These are phyloP conservation scores for Callithrix jacchus DNA, from an alignment of 2,113 vertebrate species.

Conservation along the genomic window DNA sequence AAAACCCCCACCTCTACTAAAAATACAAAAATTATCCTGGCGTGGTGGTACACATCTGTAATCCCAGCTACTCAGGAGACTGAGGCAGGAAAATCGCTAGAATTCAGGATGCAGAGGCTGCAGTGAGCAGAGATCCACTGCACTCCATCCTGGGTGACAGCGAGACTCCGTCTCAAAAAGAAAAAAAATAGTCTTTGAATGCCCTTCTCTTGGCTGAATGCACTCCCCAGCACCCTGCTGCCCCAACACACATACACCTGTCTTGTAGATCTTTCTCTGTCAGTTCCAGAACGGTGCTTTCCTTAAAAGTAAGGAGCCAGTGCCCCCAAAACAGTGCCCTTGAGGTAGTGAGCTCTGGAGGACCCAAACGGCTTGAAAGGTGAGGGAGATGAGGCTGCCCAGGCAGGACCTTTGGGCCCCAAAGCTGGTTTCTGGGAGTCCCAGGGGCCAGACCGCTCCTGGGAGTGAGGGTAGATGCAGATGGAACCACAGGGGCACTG, in stretches of 20 bases:
- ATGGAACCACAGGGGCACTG: background rate
- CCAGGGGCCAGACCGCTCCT: background rate
- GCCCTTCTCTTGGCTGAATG: background rate
- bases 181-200: background rate
- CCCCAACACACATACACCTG: background rate
- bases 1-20: background rate
- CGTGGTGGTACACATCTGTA: background rate
- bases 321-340: background rate
- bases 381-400: background rate
- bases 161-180: background rate
- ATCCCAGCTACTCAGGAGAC: background rate
- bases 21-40: background rate
- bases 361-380: background rate
- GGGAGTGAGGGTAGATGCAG: background rate
- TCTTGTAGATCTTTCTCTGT: background rate
- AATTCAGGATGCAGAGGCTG: background rate
- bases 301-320: background rate
- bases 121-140: background rate
- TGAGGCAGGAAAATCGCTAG: background rate
- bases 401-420: background rate
- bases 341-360: too few species aligned
- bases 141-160: background rate
- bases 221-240: fast-evolving
- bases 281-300: background rate
- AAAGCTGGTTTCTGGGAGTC: background rate